These are phyloP conservation scores for Podarcis siculus DNA, from an alignment of 2,797 vertebrate genomes.

Conservation along the genomic window DNA sequence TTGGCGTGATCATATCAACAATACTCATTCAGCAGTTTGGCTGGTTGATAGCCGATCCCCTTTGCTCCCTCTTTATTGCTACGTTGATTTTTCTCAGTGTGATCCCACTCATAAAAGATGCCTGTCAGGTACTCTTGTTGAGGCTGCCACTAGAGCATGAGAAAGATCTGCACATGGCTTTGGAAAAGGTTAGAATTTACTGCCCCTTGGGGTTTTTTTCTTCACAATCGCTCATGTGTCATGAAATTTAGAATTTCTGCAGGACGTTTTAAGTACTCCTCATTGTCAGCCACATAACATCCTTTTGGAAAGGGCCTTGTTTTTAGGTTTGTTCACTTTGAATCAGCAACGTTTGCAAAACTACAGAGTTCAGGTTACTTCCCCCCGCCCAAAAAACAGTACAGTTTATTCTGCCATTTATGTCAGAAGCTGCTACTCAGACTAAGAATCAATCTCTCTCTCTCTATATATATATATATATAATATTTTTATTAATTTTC, in stretches of 20 bases:
- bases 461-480: too few relatives aligned
- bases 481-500: too few relatives aligned
- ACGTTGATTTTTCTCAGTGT: conserved; percentile 96
- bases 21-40: conserved; percentile 97
- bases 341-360: neutral
- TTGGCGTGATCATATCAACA: conserved; percentile 96
- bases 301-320: neutral
- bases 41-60: conserved; percentile 96
- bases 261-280: neutral
- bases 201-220: conserved; percentile 29
- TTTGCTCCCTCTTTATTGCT: conserved; percentile 97
- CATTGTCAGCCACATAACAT: neutral
- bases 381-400: neutral
- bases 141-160: conserved; percentile 90
- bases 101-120: conserved; percentile 93
- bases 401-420: neutral
- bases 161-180: conserved; percentile 88
- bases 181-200: conserved; percentile 88
- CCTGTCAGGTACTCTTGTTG: conserved; percentile 93
- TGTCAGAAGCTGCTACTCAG: neutral
- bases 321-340: neutral
- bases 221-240: conserved; percentile 24
- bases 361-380: neutral
- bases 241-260: neutral
- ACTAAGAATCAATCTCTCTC: neutral